Conservation (phyloP, 2,888 invertebrate species). For the Neoascia interrupta region DNA sequence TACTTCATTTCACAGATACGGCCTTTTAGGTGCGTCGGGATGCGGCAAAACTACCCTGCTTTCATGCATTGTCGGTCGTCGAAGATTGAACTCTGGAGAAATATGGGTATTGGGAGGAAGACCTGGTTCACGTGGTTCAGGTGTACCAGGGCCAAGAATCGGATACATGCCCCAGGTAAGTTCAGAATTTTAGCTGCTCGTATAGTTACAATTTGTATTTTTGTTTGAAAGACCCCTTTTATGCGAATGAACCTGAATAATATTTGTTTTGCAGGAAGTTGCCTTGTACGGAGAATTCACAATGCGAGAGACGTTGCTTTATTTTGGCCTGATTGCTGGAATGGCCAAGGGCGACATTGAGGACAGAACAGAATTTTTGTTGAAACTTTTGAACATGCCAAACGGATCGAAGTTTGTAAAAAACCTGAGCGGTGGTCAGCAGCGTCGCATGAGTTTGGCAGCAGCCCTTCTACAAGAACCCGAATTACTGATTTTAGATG, state of each 20-base stretch:
- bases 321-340: slow-evolving; percentile 91
- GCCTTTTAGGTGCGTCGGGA: slow-evolving; percentile 92
- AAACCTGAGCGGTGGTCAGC: slow-evolving; percentile 93
- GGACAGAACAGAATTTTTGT: slow-evolving; percentile 86
- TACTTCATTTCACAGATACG: too few species aligned
- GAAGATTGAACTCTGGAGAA: slow-evolving; percentile 89
- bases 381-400: slow-evolving; percentile 84
- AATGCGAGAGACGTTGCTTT: slow-evolving; percentile 89
- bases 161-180: slow-evolving; percentile 93
- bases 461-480: slow-evolving; percentile 94
- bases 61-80: slow-evolving; percentile 91
- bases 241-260: slow-evolving; percentile 10
- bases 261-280: slow-evolving; percentile 81
- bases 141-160: slow-evolving; percentile 93
- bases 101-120: slow-evolving; percentile 91
- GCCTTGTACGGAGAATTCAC: slow-evolving; percentile 89
- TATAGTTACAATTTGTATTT: background rate
- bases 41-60: slow-evolving; percentile 95
- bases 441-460: slow-evolving; percentile 92
- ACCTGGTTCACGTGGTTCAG: slow-evolving; percentile 90
- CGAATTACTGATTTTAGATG: slow-evolving; percentile 93
- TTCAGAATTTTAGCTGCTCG: slow-evolving; percentile 36
- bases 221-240: background rate
- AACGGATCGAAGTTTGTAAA: slow-evolving; percentile 84
- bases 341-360: slow-evolving; percentile 86